Evolutionary conservation across 2,797 vertebrate species (phyloP).

Genomic region (Hipposideros larvatus): DNA sequence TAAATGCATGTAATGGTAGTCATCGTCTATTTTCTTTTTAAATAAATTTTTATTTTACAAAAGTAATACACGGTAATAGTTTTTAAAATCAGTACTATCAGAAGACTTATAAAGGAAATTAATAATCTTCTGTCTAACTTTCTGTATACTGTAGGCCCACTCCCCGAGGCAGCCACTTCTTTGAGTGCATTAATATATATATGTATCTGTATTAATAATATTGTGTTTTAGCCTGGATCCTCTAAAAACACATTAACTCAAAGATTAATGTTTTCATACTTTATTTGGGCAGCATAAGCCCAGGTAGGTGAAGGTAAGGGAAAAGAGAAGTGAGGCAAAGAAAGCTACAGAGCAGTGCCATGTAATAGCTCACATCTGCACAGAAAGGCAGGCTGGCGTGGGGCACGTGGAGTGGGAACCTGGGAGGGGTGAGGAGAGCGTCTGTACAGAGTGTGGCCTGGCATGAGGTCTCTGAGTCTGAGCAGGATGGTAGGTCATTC

Average conservation of each 20-base stretch:
- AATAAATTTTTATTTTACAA: constrained; percentile 56
- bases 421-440: not conserved
- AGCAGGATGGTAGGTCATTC: not conserved
- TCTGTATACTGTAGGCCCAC: not conserved
- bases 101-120: not conserved
- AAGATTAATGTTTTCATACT: not conserved
- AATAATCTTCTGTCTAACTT: not conserved
- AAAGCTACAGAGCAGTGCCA: fast-evolving
- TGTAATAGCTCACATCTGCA: not conserved
- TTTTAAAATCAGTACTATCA: constrained; percentile 17
- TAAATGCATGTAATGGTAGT: not conserved
- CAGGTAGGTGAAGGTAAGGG: not conserved
- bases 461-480: not conserved
- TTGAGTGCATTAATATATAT: not conserved
- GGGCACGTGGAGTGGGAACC: not conserved
- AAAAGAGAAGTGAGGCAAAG: not conserved
- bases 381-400: not conserved
- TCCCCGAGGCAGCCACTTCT: not conserved
- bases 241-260: not conserved
- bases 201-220: not conserved
- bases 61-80: not conserved
- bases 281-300: not conserved
- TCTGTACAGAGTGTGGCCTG: no score
- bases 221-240: not conserved
- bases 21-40: constrained; percentile 24